Evolutionary conservation across 2,797 vertebrate species (phyloP), one percentile per base, ranked within the genome.

Genomic region (Cyclopterus lumpus): DNA sequence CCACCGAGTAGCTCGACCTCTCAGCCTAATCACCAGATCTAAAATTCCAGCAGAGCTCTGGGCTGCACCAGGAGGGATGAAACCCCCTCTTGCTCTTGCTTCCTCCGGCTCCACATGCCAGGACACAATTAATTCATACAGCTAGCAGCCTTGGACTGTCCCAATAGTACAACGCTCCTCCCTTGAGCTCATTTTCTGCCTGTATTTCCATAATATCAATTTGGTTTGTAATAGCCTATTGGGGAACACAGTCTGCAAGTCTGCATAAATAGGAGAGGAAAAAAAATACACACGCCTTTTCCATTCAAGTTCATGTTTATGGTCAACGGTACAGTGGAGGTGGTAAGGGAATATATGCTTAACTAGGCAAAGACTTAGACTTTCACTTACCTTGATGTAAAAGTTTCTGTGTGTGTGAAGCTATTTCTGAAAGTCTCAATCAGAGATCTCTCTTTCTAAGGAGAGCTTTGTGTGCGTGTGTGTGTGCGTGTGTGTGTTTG

Each of bases 171-270:
- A 60, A 63, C 83, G 79, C 61, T 71, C 80, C 81, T 89, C 83
- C 78, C 81, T 71, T 54, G 70, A 26, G 51, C 84, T 88, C 68
- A 79, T 88, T 90, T 87, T 84, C 78, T 71, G 22, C 77, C 26
- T 8, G 30, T 81, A 91, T 92, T 92, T 91, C 89, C 91, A 93
- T 91, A 91, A 91, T 92, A 89, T 89, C 88, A 88, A 81, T 90
- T 93, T 88, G 79, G 83, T 84, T 82, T 80, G 73, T 88, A 88
- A 88, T 87, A 71, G 82, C 11, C 79, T 85, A 36, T 82, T 83
- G 79, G 77, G 80, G 46, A 79, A 86, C 67, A 55, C 67, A 67
- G 67, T 54, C 67, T 54, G 75, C 38, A 88, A 68, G 84, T 89
- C 86, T 84, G 83, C 80, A 90, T 87, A 69, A 90, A 86, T 81